Conservation (phyloP, 2,797 vertebrate species). For the Prunella strophiata region DNA sequence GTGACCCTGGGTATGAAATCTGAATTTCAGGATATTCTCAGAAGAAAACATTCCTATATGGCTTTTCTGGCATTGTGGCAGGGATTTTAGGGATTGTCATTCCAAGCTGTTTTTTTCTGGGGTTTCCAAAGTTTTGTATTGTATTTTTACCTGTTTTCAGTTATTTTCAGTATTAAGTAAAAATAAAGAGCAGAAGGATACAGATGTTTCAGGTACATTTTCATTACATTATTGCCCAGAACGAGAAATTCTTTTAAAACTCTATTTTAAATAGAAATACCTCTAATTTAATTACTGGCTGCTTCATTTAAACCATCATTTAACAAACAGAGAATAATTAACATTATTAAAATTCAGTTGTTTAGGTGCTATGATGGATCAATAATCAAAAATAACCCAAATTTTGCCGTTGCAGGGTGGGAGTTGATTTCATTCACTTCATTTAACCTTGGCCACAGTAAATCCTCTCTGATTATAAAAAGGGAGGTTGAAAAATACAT, state of each 20-base stretch:
- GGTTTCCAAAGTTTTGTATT: background rate
- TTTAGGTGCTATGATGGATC: background rate
- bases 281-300: background rate
- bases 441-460: background rate
- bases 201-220: background rate
- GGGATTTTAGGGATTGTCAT: background rate
- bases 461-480: background rate
- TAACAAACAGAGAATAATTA: background rate
- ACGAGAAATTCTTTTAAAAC: background rate
- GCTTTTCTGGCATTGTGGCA: background rate
- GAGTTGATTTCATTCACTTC: background rate
- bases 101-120: background rate
- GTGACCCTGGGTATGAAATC: background rate
- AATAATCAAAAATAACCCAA: background rate
- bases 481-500: background rate
- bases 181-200: background rate
- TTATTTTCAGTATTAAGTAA: background rate
- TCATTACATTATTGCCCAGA: background rate
- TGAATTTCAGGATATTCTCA: background rate
- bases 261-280: background rate
- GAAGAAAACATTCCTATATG: accelerated
- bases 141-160: background rate
- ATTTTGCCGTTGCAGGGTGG: background rate
- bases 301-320: background rate
- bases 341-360: background rate